Evolutionary conservation across 2,797 vertebrate genomes (phyloP).

Genomic region (Ctenopoma multispine): DNA sequence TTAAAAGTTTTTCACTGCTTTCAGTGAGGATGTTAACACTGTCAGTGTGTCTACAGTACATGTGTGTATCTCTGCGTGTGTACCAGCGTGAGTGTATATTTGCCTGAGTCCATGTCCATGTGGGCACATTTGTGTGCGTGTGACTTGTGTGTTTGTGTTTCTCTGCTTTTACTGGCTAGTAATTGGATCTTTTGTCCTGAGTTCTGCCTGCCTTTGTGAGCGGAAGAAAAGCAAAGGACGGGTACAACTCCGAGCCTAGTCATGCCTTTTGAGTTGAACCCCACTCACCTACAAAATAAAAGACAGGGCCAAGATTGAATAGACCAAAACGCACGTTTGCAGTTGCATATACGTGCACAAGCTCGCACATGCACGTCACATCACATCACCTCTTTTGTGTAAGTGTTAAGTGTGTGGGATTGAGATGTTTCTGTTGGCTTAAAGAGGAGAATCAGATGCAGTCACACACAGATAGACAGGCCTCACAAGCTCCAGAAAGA

Average conservation of each 20-base stretch:
- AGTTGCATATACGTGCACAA: slow-evolving; percentile 18
- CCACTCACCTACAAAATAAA: slow-evolving; percentile 76
- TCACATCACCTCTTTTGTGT: slow-evolving; percentile 73
- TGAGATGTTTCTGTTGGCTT: slow-evolving; percentile 80
- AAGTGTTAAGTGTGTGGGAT: slow-evolving; percentile 81
- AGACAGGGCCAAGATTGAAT: slow-evolving; percentile 68
- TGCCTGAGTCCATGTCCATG: slow-evolving; percentile 58
- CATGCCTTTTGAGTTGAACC: slow-evolving; percentile 79
- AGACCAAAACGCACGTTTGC: slow-evolving; percentile 55
- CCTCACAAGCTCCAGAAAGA: slow-evolving; percentile 45
- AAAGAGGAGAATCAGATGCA: slow-evolving; percentile 76
- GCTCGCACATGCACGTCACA: slow-evolving; percentile 43
- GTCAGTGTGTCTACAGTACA: slow-evolving; percentile 35
- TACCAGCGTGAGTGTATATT: slow-evolving; percentile 48
- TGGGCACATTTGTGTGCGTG: slow-evolving; percentile 65
- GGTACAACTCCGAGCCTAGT: slow-evolving; percentile 77
- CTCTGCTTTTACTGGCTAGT: slow-evolving; percentile 77
- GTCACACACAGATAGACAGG: slow-evolving; percentile 72
- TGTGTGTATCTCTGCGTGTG: slow-evolving; percentile 26
- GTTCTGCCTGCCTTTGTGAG: slow-evolving; percentile 78
- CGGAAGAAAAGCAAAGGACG: slow-evolving; percentile 74
- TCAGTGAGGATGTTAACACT: slow-evolving; percentile 63
- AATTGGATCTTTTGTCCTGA: slow-evolving; percentile 85
- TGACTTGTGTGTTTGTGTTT: slow-evolving; percentile 72
- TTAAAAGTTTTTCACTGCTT: slow-evolving; percentile 32